Percentiles rank a stretch among this genome's conserved stretches.
These are phyloP conservation scores for Rhingia campestris DNA, from an alignment of 2,888 invertebrate genomes.

Conservation along the genomic window DNA sequence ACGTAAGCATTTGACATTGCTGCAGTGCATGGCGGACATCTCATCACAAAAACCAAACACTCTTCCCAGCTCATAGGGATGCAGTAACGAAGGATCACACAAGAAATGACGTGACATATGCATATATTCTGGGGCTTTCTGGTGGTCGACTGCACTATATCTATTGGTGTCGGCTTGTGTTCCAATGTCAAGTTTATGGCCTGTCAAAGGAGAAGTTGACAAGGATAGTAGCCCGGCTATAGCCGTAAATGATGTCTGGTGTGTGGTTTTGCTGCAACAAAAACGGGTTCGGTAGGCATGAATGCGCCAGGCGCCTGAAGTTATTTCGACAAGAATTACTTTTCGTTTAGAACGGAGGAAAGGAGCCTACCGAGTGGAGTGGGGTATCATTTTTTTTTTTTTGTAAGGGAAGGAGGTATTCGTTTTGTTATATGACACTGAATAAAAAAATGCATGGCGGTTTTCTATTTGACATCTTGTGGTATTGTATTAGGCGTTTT, in stretches of 20 bases:
- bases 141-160: not conserved
- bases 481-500: too few species aligned
- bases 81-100: conserved; percentile 51
- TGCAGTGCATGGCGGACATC: conserved; percentile 10
- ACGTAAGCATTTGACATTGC: conserved; percentile 17
- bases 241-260: conserved; percentile 22
- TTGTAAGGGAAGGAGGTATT: too few species aligned
- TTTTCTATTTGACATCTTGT: too few species aligned
- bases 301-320: not conserved
- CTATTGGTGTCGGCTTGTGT: conserved; percentile 30
- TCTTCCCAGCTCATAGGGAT: conserved; percentile 33
- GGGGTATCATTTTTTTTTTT: too few species aligned
- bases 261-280: conserved; percentile 12
- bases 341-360: not conserved
- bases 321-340: conserved; percentile 1
- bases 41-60: conserved; percentile 32
- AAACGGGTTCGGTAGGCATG: conserved; percentile 1
- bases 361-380: too few species aligned
- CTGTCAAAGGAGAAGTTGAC: conserved; percentile 26
- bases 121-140: conserved; percentile 10
- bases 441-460: too few species aligned
- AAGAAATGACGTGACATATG: conserved; percentile 59
- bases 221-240: conserved; percentile 28
- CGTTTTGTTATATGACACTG: too few species aligned
- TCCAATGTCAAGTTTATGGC: conserved; percentile 70